A percentile compares a stretch with the other conserved stretches of the same genome.
Conservation (phyloP, 2,888 invertebrate species). For the Lasioglossum pauxillum region DNA sequence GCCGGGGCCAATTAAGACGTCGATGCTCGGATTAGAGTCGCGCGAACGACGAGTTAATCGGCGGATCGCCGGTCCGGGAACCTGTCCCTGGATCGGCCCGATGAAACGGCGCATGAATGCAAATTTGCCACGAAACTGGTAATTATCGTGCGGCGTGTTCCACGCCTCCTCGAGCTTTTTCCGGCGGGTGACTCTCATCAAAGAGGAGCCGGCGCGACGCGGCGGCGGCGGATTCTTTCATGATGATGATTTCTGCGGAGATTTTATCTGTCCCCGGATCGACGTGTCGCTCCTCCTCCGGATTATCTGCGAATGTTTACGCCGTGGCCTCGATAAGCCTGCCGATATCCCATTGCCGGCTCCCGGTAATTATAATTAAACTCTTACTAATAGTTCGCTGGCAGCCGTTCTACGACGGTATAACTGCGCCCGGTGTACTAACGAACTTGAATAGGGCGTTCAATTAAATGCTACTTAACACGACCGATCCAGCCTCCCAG, state of each 20-base stretch:
- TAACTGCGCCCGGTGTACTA: constrained; percentile 76
- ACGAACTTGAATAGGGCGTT: constrained; percentile 80
- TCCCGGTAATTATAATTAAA: constrained; percentile 77
- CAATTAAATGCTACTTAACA: constrained; percentile 81
- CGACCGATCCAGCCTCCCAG: constrained; percentile 43
- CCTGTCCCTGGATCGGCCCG: constrained; percentile 36
- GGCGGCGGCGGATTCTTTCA: background rate
- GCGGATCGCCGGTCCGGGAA: constrained; percentile 43
- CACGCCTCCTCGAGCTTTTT: constrained; percentile 14
- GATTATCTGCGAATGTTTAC: constrained; percentile 72
- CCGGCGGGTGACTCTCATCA: constrained; percentile 10
- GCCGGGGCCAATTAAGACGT: constrained; percentile 51
- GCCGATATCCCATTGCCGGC: constrained; percentile 64
- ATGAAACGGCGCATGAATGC: constrained; percentile 49
- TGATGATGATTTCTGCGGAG: background rate
- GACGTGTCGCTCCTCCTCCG: constrained; percentile 1
- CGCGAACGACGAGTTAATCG: constrained; percentile 53
- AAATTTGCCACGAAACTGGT: constrained; percentile 48
- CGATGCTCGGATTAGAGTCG: constrained; percentile 48
- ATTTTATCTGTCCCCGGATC: constrained; percentile 17
- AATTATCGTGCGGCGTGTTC: constrained; percentile 39
- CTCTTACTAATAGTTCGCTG: constrained; percentile 76
- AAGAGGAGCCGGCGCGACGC: constrained; percentile 34
- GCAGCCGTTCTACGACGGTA: constrained; percentile 63
- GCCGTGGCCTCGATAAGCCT: constrained; percentile 61